Conservation (phyloP, 2,113 vertebrate species). For the Pungitius pungitius region DNA sequence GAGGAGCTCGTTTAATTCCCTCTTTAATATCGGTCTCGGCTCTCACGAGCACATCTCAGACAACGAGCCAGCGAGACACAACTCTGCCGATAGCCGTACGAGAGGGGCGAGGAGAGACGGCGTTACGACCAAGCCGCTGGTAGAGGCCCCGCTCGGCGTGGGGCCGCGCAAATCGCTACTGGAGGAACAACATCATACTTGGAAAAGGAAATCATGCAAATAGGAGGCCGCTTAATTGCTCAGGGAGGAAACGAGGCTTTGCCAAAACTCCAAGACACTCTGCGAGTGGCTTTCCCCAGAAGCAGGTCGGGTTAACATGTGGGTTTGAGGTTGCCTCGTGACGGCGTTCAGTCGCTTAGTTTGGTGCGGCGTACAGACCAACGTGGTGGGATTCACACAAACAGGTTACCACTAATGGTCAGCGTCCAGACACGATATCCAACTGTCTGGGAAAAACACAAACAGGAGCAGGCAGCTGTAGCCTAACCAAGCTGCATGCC, state of each 20-base stretch:
- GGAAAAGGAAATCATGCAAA: constrained; percentile 29
- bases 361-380: constrained; percentile 22
- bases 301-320: constrained; percentile 39
- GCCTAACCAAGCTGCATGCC: constrained; percentile 27
- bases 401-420: constrained; percentile 43
- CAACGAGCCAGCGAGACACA: constrained; percentile 29
- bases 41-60: constrained; percentile 41
- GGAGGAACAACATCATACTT: constrained; percentile 25
- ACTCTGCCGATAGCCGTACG: constrained; percentile 26
- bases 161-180: constrained; percentile 27
- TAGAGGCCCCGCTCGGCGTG: constrained; percentile 38
- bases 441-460: constrained; percentile 39
- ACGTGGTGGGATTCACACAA: constrained; percentile 39
- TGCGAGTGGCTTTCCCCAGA: constrained; percentile 9
- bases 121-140: constrained; percentile 23
- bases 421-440: constrained; percentile 45
- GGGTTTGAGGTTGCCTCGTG: constrained; percentile 29
- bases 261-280: constrained; percentile 26
- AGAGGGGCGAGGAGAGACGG: constrained; percentile 27
- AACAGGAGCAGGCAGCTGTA: constrained; percentile 38
- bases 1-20: constrained; percentile 50
- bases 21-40: constrained; percentile 52
- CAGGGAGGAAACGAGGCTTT: neutral
- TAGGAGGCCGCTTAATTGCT: constrained; percentile 32
- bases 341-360: constrained; percentile 24